Conservation (phyloP, 2,888 invertebrate genomes). For the Acrocyrtus sp. region DNA sequence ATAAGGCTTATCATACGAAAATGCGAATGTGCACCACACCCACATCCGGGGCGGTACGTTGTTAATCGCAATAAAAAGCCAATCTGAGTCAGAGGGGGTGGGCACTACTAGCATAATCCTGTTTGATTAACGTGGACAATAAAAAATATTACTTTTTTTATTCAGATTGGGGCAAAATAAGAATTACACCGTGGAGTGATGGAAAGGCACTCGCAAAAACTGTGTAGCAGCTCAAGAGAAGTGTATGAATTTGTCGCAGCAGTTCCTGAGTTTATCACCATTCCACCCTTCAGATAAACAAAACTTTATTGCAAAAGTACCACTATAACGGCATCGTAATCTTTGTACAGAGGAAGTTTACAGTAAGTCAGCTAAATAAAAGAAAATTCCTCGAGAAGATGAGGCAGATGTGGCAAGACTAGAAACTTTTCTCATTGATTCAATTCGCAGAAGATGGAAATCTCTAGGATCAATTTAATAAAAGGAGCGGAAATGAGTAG, state of each 20-base stretch:
- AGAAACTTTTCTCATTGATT: slow-evolving; percentile 17
- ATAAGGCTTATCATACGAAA: slow-evolving; percentile 3
- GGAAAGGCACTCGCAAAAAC: no score
- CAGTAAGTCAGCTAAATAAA: background rate
- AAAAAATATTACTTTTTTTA: slow-evolving; percentile 22
- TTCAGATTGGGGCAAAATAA: no score
- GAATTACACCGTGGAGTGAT: no score
- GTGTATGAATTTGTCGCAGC: no score
- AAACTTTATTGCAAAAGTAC: background rate
- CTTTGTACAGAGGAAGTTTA: background rate
- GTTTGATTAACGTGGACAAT: slow-evolving; percentile 42
- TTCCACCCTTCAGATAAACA: no score
- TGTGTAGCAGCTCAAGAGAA: no score
- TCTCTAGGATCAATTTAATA: slow-evolving; percentile 20
- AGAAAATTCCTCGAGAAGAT: background rate
- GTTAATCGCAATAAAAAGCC: slow-evolving; percentile 54
- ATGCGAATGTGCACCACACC: slow-evolving; percentile 56
- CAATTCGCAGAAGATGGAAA: slow-evolving; percentile 31
- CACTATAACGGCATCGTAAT: background rate
- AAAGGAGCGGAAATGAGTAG: slow-evolving; percentile 38
- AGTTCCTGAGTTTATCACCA: background rate
- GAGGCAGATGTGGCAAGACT: no score
- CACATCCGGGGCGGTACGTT: slow-evolving; percentile 60
- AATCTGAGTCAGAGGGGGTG: slow-evolving; percentile 47
- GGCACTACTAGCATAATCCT: slow-evolving; percentile 33